These are phyloP conservation scores for Scrobipalpa costella DNA, from an alignment of 2,888 invertebrate species.

Conservation along the genomic window DNA sequence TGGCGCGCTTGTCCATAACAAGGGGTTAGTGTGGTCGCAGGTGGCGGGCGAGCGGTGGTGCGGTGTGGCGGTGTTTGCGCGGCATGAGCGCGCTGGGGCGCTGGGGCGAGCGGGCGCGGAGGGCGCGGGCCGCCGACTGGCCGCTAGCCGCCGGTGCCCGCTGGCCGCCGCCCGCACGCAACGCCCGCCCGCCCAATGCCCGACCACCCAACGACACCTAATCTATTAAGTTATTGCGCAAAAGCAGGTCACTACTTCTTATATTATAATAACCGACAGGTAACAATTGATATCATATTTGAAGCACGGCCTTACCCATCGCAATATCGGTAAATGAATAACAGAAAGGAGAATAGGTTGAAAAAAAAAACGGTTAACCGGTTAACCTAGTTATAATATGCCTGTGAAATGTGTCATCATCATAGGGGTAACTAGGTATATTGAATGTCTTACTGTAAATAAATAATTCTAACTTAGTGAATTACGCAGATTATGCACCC, in stretches of 20 bases:
- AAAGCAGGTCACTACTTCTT: slow-evolving; percentile 70
- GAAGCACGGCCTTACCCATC: background rate
- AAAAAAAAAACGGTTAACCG: too few relatives aligned
- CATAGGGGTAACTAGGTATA: too few relatives aligned
- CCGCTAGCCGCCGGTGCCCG: slow-evolving; percentile 33
- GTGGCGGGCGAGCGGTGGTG: slow-evolving; percentile 46
- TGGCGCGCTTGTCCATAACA: slow-evolving; percentile 74
- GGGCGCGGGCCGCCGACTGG: slow-evolving; percentile 76
- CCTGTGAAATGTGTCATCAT: too few relatives aligned
- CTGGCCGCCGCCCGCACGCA: slow-evolving; percentile 46
- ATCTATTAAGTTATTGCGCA: slow-evolving; percentile 60
- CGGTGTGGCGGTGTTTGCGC: slow-evolving; percentile 40
- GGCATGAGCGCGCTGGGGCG: slow-evolving; percentile 33
- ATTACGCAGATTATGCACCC: too few relatives aligned
- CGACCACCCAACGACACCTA: slow-evolving; percentile 57
- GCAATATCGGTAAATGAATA: background rate
- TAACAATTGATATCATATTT: slow-evolving; percentile 31
- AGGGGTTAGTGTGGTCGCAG: slow-evolving; percentile 44
- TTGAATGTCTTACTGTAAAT: too few relatives aligned
- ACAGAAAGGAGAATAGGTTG: background rate
- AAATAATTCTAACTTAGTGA: too few relatives aligned
- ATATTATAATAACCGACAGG: slow-evolving; percentile 34
- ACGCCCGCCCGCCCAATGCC: slow-evolving; percentile 42
- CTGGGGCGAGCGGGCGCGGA: slow-evolving; percentile 68
- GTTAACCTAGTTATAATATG: too few relatives aligned